These are phyloP conservation scores for Prosapia bicincta DNA, from an alignment of 2,888 invertebrate genomes.

Conservation along the genomic window DNA sequence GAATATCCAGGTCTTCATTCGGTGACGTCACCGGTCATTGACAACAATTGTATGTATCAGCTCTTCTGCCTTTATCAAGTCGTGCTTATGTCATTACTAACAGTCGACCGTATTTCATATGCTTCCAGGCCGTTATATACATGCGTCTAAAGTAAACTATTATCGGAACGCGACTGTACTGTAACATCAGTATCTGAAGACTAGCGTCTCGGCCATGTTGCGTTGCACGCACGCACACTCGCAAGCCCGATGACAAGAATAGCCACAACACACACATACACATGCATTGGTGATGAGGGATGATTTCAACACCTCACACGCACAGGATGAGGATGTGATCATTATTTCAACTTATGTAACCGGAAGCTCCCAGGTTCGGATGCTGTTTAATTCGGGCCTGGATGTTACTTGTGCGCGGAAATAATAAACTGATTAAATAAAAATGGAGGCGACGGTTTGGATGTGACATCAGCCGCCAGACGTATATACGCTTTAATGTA, in stretches of 20 bases:
- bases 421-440: no score
- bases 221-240: not conserved
- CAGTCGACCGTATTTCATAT: no score
- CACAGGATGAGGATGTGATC: not conserved
- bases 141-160: not conserved
- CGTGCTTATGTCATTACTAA: no score
- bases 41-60: no score
- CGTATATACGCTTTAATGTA: no score
- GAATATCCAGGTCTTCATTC: no score
- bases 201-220: not conserved
- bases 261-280: not conserved
- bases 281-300: not conserved
- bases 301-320: not conserved
- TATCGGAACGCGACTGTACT: not conserved
- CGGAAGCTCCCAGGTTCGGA: not conserved
- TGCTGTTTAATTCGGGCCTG: not conserved
- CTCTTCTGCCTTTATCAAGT: no score
- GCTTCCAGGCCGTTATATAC: no score
- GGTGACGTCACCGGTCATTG: no score
- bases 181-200: not conserved
- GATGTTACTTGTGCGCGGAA: not conserved
- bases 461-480: no score
- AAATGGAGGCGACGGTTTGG: no score
- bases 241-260: not conserved
- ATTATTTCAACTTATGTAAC: not conserved